A percentile compares a stretch with the other conserved stretches of the same genome.
phyloP scores from a whole-genome alignment of 2,888 invertebrate genomes.

The Dolichopus griseipennis region DNA sequence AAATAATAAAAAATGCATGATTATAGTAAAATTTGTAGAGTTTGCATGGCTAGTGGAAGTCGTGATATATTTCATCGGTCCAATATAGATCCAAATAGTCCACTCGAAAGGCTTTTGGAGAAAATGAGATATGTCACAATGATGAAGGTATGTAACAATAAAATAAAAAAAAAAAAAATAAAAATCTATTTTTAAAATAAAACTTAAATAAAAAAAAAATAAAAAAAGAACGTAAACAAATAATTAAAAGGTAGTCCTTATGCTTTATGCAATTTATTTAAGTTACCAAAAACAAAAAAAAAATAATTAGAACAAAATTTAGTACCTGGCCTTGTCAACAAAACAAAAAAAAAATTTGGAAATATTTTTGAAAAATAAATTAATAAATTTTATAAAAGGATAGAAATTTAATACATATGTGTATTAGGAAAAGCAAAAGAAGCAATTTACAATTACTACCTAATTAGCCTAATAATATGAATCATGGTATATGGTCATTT shows the following conservation, averaged over 20 bases:
- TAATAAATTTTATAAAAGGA: no score
- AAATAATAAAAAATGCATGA: slow-evolving; percentile 17
- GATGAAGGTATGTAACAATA: slow-evolving; percentile 22
- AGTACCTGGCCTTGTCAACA: no score
- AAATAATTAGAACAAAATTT: no score
- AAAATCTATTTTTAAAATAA: not conserved
- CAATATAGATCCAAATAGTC: slow-evolving; percentile 9
- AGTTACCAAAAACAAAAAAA: no score
- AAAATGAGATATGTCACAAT: slow-evolving; percentile 24
- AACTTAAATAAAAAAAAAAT: not conserved
- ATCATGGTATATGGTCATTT: no score
- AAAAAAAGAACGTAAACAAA: not conserved
- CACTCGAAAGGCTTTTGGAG: slow-evolving; percentile 21
- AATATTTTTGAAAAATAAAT: no score
- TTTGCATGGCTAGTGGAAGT: slow-evolving; percentile 23
- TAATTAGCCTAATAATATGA: no score
- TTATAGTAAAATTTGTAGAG: slow-evolving; percentile 22
- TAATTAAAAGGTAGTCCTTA: not conserved
- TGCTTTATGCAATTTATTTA: not conserved
- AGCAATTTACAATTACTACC: no score
- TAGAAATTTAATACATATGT: no score
- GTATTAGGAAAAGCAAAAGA: no score
- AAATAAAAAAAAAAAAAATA: slow-evolving; percentile 7
- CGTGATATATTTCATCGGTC: slow-evolving; percentile 19
- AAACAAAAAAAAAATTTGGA: no score